These are phyloP conservation scores for Pollimyrus isidori DNA, from an alignment of 2,113 vertebrate genomes.

Conservation along the genomic window DNA sequence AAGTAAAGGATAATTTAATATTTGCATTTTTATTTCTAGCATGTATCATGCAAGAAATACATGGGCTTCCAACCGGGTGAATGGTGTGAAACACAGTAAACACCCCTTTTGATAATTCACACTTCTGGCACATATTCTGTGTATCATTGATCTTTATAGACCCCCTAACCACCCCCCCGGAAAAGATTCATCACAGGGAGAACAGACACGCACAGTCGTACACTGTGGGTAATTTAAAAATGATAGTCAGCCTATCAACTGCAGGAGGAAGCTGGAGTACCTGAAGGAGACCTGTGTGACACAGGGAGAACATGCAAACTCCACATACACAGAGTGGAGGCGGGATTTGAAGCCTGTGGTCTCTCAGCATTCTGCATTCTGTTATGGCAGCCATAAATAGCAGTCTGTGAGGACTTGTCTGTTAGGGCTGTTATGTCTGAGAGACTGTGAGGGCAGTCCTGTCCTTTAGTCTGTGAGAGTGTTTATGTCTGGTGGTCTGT, in stretches of 20 bases:
- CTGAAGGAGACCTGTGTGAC: neutral
- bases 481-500: neutral
- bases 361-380: neutral
- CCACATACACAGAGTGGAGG: neutral
- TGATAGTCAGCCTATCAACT: neutral
- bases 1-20: neutral
- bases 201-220: neutral
- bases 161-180: neutral
- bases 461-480: neutral
- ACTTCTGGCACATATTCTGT: neutral
- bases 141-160: neutral
- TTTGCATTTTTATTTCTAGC: neutral
- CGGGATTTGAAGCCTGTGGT: neutral
- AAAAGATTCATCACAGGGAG: neutral
- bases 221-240: neutral
- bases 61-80: neutral
- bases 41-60: neutral
- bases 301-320: neutral
- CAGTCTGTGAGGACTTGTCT: neutral
- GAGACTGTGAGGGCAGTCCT: neutral
- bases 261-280: neutral
- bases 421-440: neutral
- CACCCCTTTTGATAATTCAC: neutral
- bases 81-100: neutral
- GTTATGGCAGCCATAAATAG: neutral